Percentiles rank a stretch among this genome's conserved stretches.
These are phyloP conservation scores for Neuroterus valhalla DNA, from an alignment of 1,140 invertebrate genomes.

Conservation along the genomic window DNA sequence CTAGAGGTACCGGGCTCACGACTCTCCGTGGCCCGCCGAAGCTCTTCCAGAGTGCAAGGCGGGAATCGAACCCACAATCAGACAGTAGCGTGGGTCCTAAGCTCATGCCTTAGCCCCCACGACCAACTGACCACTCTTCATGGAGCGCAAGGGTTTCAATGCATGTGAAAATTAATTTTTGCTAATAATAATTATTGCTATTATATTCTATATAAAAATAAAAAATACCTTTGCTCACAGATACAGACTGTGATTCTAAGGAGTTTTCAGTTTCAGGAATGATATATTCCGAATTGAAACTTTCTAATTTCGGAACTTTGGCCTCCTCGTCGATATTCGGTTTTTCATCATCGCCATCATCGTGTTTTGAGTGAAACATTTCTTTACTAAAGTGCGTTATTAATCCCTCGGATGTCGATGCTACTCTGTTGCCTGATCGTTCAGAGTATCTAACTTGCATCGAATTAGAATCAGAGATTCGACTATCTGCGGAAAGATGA, in stretches of 20 bases:
- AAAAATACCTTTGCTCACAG: slow-evolving; percentile 62
- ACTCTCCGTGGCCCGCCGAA: too few relatives aligned
- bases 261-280: slow-evolving; percentile 62
- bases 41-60: too few relatives aligned
- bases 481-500: slow-evolving; percentile 84
- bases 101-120: too few relatives aligned
- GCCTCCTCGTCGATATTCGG: slow-evolving; percentile 46
- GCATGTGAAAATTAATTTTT: too few relatives aligned
- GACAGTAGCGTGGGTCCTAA: too few relatives aligned
- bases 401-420: slow-evolving; percentile 63
- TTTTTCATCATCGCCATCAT: slow-evolving; percentile 52
- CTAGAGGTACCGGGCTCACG: too few relatives aligned
- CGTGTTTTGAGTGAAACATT: slow-evolving; percentile 74
- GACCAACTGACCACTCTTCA: too few relatives aligned
- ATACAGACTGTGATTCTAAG: slow-evolving; percentile 54
- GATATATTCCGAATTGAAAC: slow-evolving; percentile 67
- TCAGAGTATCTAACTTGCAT: slow-evolving; percentile 76
- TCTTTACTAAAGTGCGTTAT: slow-evolving; percentile 77
- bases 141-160: too few relatives aligned
- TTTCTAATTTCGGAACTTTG: slow-evolving; percentile 68
- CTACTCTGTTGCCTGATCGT: slow-evolving; percentile 62
- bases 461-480: slow-evolving; percentile 84
- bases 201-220: neutral
- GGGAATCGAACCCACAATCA: too few relatives aligned
- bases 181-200: too few relatives aligned